Percentiles rank a stretch among this genome's conserved stretches.
Evolutionary conservation across 2,113 vertebrate species (phyloP).

Genomic region (Sardina pilchardus): DNA sequence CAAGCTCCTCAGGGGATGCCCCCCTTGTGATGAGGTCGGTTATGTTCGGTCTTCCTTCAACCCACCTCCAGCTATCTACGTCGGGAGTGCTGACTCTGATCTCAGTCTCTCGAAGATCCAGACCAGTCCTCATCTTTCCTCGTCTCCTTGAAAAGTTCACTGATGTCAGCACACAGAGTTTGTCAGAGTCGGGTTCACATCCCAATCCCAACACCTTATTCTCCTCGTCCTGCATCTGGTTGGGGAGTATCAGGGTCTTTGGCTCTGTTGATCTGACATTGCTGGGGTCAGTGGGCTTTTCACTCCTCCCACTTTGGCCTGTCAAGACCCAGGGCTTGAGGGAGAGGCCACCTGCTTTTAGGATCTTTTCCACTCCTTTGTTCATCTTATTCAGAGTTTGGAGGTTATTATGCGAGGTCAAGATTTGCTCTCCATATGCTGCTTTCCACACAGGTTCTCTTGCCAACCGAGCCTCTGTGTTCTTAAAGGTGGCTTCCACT

Average conservation of each 20-base stretch:
- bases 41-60: conserved; percentile 26
- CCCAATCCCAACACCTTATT: conserved; percentile 8
- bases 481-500: no score
- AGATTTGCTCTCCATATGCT: not conserved
- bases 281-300: not conserved
- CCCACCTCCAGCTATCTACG: conserved; percentile 31
- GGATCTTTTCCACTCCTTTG: conserved; percentile 25
- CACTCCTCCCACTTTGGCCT: conserved; percentile 34
- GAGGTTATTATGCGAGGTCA: conserved; percentile 31
- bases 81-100: conserved; percentile 26
- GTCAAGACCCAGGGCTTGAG: conserved; percentile 37
- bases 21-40: conserved; percentile 27
- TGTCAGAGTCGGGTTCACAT: conserved; percentile 17
- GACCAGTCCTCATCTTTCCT: conserved; percentile 33
- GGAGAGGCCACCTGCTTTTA: conserved; percentile 35
- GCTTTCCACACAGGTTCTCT: no score
- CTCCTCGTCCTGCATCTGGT: conserved; percentile 24
- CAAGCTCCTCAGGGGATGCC: conserved; percentile 25
- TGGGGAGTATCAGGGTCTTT: conserved; percentile 21
- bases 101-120: conserved; percentile 22
- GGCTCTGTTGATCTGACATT: not conserved
- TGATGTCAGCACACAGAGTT: conserved; percentile 28
- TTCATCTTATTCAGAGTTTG: not conserved
- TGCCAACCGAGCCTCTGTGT: no score
- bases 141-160: conserved; percentile 34